Percentiles rank a stretch among this genome's conserved stretches.
phyloP scores from a whole-genome alignment of 2,113 vertebrate species.

The Gadus chalcogrammus region DNA sequence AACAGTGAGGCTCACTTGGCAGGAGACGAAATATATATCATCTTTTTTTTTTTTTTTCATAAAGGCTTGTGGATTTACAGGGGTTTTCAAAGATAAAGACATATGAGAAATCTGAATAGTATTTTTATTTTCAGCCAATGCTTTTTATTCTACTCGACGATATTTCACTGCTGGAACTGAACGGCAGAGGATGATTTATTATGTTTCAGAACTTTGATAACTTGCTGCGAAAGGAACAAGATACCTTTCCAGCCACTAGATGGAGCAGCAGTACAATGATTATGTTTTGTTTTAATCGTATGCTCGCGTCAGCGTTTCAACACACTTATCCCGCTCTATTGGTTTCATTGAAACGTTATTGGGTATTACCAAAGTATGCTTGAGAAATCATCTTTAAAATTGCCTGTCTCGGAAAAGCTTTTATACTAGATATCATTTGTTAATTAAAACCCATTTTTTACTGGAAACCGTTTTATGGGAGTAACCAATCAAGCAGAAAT shows the following conservation, averaged over 20 bases:
- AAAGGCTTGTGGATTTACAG: neutral
- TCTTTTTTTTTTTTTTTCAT: neutral
- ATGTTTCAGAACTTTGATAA: too few relatives aligned
- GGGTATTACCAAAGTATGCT: constrained; percentile 24
- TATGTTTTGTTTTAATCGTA: constrained; percentile 4
- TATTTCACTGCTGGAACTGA: too few relatives aligned
- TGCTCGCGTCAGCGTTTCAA: constrained; percentile 26
- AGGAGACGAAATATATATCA: neutral
- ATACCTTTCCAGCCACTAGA: constrained; percentile 57
- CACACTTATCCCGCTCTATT: constrained; percentile 25
- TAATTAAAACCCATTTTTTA: constrained; percentile 35
- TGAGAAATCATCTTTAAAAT: constrained; percentile 22
- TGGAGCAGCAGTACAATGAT: constrained; percentile 40
- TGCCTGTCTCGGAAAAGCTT: constrained; percentile 14
- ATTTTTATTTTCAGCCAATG: too few relatives aligned
- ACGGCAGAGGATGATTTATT: too few relatives aligned
- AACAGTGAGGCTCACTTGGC: constrained; percentile 31
- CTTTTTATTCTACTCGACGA: too few relatives aligned
- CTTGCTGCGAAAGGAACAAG: constrained; percentile 10
- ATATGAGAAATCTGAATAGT: too few relatives aligned
- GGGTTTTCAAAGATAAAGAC: too few relatives aligned
- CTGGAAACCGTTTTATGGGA: constrained; percentile 8
- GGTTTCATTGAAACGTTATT: constrained; percentile 28
- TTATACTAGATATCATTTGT: constrained; percentile 26
- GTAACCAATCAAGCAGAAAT: constrained; percentile 33